These are phyloP conservation scores for Entomyzon cyanotis DNA, from an alignment of 2,113 vertebrate species.

Conservation along the genomic window DNA sequence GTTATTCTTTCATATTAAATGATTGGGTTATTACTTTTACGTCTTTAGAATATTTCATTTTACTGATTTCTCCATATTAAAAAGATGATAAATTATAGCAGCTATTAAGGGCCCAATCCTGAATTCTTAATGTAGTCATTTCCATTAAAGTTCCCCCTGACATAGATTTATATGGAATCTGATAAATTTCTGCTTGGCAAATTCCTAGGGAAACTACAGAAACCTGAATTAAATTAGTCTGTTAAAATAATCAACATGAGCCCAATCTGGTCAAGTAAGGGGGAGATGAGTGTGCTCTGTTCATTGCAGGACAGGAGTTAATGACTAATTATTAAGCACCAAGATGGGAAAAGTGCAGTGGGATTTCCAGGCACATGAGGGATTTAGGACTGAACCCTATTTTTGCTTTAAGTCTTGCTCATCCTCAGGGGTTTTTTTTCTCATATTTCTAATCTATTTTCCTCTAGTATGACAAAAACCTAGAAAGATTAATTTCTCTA, in stretches of 20 bases:
- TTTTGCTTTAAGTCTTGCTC: not conserved
- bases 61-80: constrained; percentile 50
- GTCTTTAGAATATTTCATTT: constrained; percentile 54
- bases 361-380: constrained; percentile 5
- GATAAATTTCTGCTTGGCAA: constrained; percentile 52
- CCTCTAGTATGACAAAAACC: not conserved
- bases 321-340: constrained; percentile 44
- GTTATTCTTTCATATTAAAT: constrained; percentile 62
- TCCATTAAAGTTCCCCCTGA: constrained; percentile 39
- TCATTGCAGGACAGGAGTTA: not conserved
- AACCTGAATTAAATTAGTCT: constrained; percentile 58
- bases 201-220: constrained; percentile 50
- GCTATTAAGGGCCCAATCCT: constrained; percentile 62
- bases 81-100: constrained; percentile 48
- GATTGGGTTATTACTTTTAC: constrained; percentile 60
- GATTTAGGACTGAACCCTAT: not conserved
- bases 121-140: constrained; percentile 57
- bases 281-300: not conserved
- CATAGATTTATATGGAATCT: constrained; percentile 62
- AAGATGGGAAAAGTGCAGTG: not conserved
- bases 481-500: not conserved
- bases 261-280: not conserved
- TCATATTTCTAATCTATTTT: not conserved
- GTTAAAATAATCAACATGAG: constrained; percentile 36
- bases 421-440: rapidly evolving